Evolutionary conservation across 2,888 invertebrate species (phyloP), one percentile per base, ranked within the genome.

Genomic region (Hypomecis punctinalis): DNA sequence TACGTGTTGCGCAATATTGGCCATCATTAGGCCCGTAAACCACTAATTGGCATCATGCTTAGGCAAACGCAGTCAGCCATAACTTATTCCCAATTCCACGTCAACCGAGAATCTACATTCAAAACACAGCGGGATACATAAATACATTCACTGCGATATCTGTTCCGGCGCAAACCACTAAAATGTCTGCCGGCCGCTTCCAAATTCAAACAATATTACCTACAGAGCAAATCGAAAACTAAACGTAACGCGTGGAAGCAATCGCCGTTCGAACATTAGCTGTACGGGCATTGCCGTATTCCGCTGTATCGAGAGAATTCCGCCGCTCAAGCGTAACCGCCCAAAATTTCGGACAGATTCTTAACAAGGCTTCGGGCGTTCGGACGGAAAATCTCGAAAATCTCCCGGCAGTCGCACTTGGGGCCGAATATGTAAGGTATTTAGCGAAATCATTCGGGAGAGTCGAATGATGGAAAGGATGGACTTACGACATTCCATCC

Each of bases 371-470:
- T 83, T 70, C 79, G 70, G 83, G 86, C 84, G 76, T 53, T 57
- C 76, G 75, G 79, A 69, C 80, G 82, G 90, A 91, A 92, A 92
- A 92, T 92, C 87, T 89, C 86, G 88, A 86, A 90, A 90, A 90
- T 91, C 82, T 83, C 83, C 77, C 87, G 84, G 79, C 85, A 86
- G 80, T 88, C 86, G 88, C 84, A 88, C 89, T 83, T 84, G 85
- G 77, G 86, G 80, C 80, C 82, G 85, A 90, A 85, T 91, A 90
- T 88, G 90, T 89, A 84, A 85, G 89, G 90, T 80, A 91, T 92
- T 91, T 86, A 85, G 85, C 60, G 51, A 66, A 66, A 63, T 59
- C 33, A 46, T 49, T 36, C n/a, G 51, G 45, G 23, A 43, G 59
- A 35, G 36, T 42, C 48, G 45, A 48, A 40, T 39, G 53, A 59